Conservation (phyloP, 1,140 invertebrate genomes). For the Elymnias hypermnestra region DNA sequence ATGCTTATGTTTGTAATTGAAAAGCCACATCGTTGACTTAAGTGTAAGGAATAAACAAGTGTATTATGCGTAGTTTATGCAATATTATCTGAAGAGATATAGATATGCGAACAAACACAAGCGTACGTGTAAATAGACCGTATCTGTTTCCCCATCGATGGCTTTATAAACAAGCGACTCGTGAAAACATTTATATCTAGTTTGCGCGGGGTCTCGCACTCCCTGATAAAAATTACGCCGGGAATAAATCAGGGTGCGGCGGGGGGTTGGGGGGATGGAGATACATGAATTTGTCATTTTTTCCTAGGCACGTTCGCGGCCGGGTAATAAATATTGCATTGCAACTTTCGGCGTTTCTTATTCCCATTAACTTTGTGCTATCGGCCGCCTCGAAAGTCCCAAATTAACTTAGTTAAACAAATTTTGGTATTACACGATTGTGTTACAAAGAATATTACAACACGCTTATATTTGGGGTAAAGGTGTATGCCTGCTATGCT, state of each 20-base stretch:
- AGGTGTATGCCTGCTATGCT: too few relatives aligned
- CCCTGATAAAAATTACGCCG: conserved; percentile 65
- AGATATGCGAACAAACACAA: conserved; percentile 51
- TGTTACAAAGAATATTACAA: too few relatives aligned
- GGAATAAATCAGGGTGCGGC: conserved; percentile 56
- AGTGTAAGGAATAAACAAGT: conserved; percentile 43
- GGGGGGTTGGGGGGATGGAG: conserved; percentile 26
- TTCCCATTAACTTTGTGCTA: conserved; percentile 52
- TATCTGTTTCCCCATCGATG: conserved; percentile 65
- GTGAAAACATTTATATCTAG: conserved; percentile 68
- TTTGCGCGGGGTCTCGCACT: conserved; percentile 51
- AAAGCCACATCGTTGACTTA: conserved; percentile 26
- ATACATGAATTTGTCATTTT: conserved; percentile 72
- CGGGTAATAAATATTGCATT: conserved; percentile 72
- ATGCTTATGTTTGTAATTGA: conserved; percentile 27
- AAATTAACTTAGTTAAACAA: conserved; percentile 16
- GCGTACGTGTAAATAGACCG: conserved; percentile 56
- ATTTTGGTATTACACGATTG: too few relatives aligned
- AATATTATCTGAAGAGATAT: conserved; percentile 64
- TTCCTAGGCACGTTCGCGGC: conserved; percentile 66
- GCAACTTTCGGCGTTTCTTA: conserved; percentile 54
- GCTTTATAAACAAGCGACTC: conserved; percentile 69
- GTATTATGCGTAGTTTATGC: conserved; percentile 56
- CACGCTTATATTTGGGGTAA: too few relatives aligned
- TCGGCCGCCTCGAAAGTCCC: conserved; percentile 15